Base-by-base conservation (phyloP, 2,797 vertebrate genomes). In the Channa striata region DNA sequence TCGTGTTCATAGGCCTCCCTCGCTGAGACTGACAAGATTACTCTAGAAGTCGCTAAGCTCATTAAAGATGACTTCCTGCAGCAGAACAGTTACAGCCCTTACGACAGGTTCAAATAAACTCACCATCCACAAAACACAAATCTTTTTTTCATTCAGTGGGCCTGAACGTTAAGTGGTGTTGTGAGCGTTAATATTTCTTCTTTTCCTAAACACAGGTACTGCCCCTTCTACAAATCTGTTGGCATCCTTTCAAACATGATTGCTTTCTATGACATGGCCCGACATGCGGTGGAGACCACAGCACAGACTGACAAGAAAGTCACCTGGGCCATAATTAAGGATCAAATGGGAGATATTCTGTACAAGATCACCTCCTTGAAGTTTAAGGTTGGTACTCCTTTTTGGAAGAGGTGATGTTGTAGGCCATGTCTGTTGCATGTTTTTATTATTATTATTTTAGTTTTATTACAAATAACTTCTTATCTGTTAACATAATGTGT, bases 51-150 rank as follows among this genome's bases (percentile, higher is more conserved):
- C 52, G 98, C 98, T 52, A 99, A 99, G 84, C 95, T 99, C 87
- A 94, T 99, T 65, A 99, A 99, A 87, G 98, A 99, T 19, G 98
- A 99, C 93, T 99, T 98, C 88, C 93, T 99, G 83, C 98, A 99
- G 82, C 98, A 99, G 93, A 99, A 99, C 42, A 97, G 98, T 75
- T 99, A 99, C 63, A 97, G 97, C 0, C 94, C 98, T 21, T 99
- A 99, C 1, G 98, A 99, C 94, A 96, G 97, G 97, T 98, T 65
- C 82, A 13, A 13, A 33, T 69, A 46, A 10, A 10, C 49, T 63
- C 3, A 33, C 8, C 13, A 14, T 21, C 11, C n/a, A 17, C 42
- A 43, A 48, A 36, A 34, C 16, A 30, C n/a, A 10, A 0, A 6
- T 3, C n/a, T n/a, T n/a, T 23, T 21, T 20, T 25, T 7, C 46